Evolutionary conservation across 1,140 invertebrate genomes (phyloP).

Genomic region (Caenorhabditis inopinata): DNA sequence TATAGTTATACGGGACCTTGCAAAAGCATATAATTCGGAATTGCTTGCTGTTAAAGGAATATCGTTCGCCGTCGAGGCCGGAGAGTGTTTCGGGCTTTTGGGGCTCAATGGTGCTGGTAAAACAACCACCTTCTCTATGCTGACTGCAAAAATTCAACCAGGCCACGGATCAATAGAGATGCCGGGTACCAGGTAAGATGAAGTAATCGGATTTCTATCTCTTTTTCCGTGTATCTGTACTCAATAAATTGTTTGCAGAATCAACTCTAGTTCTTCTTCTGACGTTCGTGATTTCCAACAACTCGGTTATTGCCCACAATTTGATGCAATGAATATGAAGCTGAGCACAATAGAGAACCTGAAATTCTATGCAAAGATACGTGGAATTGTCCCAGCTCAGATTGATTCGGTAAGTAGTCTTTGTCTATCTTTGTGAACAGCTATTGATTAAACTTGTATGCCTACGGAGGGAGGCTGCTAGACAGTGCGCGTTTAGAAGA

Average conservation of each 20-base stretch:
- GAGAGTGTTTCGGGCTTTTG: constrained; percentile 47
- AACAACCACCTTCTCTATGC: constrained; percentile 77
- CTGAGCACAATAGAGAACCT: constrained; percentile 73
- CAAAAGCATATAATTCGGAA: constrained; percentile 48
- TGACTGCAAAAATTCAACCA: constrained; percentile 16
- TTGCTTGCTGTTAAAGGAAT: constrained; percentile 74
- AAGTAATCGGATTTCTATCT: background rate
- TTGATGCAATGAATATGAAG: constrained; percentile 77
- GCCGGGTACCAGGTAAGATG: background rate
- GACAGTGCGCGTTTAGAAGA: too few relatives aligned
- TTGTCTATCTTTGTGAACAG: background rate
- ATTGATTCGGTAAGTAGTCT: constrained; percentile 63
- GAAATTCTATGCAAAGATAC: constrained; percentile 69
- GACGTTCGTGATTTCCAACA: constrained; percentile 11
- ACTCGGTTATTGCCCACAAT: constrained; percentile 79
- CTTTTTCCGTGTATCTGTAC: too few relatives aligned
- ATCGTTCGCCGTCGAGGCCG: constrained; percentile 73
- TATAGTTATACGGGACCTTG: constrained; percentile 55
- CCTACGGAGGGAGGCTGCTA: too few relatives aligned
- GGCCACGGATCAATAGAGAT: constrained; percentile 30
- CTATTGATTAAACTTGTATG: background rate
- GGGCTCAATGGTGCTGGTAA: constrained; percentile 78
- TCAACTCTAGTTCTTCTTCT: background rate
- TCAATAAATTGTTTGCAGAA: constrained; percentile 37
- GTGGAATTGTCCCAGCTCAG: constrained; percentile 69